phyloP scores from a whole-genome alignment of 2,888 invertebrate genomes.

The Craniophora ligustri region DNA sequence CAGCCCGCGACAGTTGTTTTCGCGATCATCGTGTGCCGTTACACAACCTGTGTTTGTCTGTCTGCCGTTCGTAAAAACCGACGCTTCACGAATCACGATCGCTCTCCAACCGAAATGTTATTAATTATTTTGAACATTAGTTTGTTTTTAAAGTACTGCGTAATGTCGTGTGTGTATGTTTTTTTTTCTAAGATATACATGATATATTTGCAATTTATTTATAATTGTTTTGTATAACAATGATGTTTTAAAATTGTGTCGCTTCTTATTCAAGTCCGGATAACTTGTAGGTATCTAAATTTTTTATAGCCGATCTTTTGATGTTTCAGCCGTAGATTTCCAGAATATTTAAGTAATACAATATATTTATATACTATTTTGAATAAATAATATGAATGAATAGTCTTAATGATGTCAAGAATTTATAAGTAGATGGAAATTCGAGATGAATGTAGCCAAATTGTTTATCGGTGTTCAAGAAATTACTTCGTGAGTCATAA shows the following conservation, averaged over 20 bases:
- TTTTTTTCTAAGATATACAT: neutral
- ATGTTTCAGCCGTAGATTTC: neutral
- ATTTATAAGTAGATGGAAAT: conserved; percentile 33
- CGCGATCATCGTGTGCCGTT: conserved; percentile 55
- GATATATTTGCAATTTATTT: no score
- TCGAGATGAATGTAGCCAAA: conserved; percentile 13
- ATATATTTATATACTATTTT: conserved; percentile 15
- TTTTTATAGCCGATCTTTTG: no score
- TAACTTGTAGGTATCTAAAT: neutral
- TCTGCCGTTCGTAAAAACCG: conserved; percentile 38
- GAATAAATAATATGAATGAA: conserved; percentile 12
- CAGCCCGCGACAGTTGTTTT: conserved; percentile 58
- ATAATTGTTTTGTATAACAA: no score
- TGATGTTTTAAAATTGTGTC: neutral
- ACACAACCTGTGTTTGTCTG: conserved; percentile 48
- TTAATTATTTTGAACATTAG: conserved; percentile 28
- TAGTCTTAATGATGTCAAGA: conserved; percentile 16
- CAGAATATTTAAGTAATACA: conserved; percentile 5
- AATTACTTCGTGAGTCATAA: conserved; percentile 19
- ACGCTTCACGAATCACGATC: conserved; percentile 29
- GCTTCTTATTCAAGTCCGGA: neutral
- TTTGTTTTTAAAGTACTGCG: conserved; percentile 19
- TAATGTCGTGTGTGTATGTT: conserved; percentile 15
- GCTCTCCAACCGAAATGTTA: conserved; percentile 14
- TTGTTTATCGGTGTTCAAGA: conserved; percentile 12